Conservation (phyloP, 2,888 invertebrate species). For the Nezara viridula region DNA sequence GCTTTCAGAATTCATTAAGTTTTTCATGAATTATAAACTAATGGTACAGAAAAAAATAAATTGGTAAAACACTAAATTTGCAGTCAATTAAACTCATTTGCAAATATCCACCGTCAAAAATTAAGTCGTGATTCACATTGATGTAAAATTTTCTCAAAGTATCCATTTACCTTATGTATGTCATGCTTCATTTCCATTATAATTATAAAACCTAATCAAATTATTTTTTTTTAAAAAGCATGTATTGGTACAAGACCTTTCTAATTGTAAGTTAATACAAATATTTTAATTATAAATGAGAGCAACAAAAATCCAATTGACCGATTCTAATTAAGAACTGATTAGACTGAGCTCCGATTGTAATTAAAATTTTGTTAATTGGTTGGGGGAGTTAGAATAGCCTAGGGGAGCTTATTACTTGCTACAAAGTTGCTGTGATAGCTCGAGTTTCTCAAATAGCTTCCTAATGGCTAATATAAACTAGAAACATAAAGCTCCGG, state of each 20-base stretch:
- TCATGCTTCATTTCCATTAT: not conserved
- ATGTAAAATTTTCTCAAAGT: no score
- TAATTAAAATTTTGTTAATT: slow-evolving; percentile 49
- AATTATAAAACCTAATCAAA: not conserved
- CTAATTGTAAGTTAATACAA: not conserved
- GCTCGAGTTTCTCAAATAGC: slow-evolving; percentile 38
- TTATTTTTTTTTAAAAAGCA: not conserved
- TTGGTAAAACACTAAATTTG: no score
- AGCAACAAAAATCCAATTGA: slow-evolving; percentile 38
- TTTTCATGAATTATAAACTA: no score
- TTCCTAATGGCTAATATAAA: slow-evolving; percentile 33
- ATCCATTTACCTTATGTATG: no score
- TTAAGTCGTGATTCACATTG: no score
- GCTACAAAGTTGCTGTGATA: slow-evolving; percentile 27
- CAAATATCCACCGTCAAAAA: no score
- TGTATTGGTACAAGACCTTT: not conserved
- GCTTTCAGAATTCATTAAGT: no score
- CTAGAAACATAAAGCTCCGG: slow-evolving; percentile 5
- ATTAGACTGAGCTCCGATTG: slow-evolving; percentile 35
- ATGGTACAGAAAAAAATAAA: no score
- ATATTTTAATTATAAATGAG: not conserved
- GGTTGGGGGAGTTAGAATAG: slow-evolving; percentile 41
- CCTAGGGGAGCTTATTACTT: slow-evolving; percentile 42
- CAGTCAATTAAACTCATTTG: no score
- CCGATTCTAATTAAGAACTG: slow-evolving; percentile 42